Conservation (phyloP, 2,797 vertebrate genomes). For the Borostomias antarcticus region DNA sequence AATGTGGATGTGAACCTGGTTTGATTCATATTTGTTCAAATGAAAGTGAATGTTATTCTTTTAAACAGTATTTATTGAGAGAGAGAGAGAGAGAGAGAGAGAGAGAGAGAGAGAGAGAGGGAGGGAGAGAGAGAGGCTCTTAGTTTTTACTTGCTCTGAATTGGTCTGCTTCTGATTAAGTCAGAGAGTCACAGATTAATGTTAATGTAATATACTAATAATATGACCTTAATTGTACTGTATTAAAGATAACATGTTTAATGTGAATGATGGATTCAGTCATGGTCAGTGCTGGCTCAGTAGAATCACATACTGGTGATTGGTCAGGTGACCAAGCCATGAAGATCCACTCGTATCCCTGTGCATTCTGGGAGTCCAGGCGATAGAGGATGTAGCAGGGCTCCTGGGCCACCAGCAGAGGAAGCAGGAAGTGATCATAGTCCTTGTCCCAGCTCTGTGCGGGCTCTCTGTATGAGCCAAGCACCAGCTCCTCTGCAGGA, state of each 20-base stretch:
- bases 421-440: constrained; percentile 88
- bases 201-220: too few relatives aligned
- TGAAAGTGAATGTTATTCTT: neutral
- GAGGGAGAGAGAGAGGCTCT: too few relatives aligned
- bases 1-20: neutral
- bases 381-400: constrained; percentile 96
- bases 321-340: constrained; percentile 98
- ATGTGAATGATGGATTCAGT: neutral
- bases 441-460: constrained; percentile 90
- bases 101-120: too few relatives aligned
- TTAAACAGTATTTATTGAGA: neutral
- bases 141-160: too few relatives aligned
- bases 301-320: constrained; percentile 84
- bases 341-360: constrained; percentile 97
- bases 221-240: too few relatives aligned
- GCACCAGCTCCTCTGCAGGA: constrained; percentile 88
- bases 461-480: constrained; percentile 88
- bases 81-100: too few relatives aligned
- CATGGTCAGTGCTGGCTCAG: neutral
- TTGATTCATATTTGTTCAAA: neutral
- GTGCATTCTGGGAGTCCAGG: constrained; percentile 93
- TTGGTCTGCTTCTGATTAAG: too few relatives aligned
- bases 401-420: constrained; percentile 86
- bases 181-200: too few relatives aligned
- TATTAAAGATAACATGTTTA: too few relatives aligned